Evolutionary conservation across 2,113 vertebrate species (phyloP).

Genomic region (Pygoscelis adeliae): DNA sequence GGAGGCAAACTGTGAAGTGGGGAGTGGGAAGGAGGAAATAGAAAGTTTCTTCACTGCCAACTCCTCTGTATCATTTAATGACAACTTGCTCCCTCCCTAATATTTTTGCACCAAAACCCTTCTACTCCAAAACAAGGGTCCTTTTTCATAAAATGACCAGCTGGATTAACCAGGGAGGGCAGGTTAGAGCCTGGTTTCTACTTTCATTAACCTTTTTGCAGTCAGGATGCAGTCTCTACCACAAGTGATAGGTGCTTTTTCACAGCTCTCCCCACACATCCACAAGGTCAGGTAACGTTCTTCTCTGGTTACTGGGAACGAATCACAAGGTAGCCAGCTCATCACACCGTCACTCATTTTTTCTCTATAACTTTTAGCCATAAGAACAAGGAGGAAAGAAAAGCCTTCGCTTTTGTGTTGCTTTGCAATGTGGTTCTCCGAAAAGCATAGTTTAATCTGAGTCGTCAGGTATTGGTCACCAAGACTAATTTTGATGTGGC

Average conservation of each 20-base stretch:
- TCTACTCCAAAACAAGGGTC: not conserved
- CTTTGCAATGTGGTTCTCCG: not conserved
- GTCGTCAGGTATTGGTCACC: not conserved
- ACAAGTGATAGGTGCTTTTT: not conserved
- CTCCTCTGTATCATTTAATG: slow-evolving; percentile 14
- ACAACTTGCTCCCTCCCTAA: not conserved
- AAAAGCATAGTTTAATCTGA: not conserved
- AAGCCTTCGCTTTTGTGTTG: not conserved
- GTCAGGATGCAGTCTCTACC: not conserved
- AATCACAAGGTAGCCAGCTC: not conserved
- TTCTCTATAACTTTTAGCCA: not conserved
- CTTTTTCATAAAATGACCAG: not conserved
- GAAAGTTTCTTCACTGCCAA: slow-evolving; percentile 2
- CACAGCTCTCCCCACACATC: not conserved
- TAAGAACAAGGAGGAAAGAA: not conserved
- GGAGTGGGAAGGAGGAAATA: slow-evolving; percentile 34
- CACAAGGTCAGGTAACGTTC: not conserved
- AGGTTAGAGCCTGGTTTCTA: not conserved
- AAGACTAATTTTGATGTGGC: slow-evolving; percentile 4
- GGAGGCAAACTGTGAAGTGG: slow-evolving; percentile 40
- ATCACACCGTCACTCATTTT: not conserved
- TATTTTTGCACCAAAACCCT: not conserved
- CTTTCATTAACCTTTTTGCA: not conserved
- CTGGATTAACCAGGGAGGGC: not conserved
- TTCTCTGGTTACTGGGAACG: not conserved